Percentiles rank a stretch among this genome's conserved stretches.
phyloP scores from a whole-genome alignment of 2,888 invertebrate species.

The Trichogramma evanescens region DNA sequence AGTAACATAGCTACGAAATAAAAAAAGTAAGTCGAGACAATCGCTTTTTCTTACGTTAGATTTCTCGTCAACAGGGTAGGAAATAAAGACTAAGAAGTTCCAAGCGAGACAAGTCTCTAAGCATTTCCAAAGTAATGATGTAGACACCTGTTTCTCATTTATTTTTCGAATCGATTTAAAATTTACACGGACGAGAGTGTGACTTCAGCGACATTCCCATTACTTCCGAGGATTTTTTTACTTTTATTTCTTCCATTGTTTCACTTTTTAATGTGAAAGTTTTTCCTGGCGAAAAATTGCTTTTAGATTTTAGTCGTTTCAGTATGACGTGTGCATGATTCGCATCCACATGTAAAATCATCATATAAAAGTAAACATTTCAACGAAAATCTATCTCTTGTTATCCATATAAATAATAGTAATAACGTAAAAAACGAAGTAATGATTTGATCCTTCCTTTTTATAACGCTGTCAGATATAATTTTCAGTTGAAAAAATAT shows the following conservation, averaged over 20 bases:
- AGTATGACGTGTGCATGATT: too few species aligned
- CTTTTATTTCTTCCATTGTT: neutral
- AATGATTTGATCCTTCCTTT: too few species aligned
- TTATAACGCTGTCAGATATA: too few species aligned
- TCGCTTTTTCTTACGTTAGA: slow-evolving; percentile 10
- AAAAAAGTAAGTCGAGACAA: slow-evolving; percentile 11
- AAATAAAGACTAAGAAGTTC: neutral
- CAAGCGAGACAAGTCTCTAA: slow-evolving; percentile 11
- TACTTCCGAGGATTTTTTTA: slow-evolving; percentile 1
- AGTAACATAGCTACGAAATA: neutral
- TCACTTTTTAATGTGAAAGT: slow-evolving; percentile 8
- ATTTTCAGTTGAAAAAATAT: too few species aligned
- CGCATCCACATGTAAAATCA: too few species aligned
- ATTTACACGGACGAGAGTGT: neutral
- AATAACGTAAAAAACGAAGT: too few species aligned
- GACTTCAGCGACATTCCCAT: slow-evolving; percentile 14
- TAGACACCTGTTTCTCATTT: slow-evolving; percentile 24
- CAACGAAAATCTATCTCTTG: too few species aligned
- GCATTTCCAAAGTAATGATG: slow-evolving; percentile 21
- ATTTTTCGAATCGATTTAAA: slow-evolving; percentile 16
- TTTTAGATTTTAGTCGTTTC: too few species aligned
- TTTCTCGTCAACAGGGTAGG: neutral
- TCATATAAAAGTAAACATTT: too few species aligned
- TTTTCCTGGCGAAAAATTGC: slow-evolving; percentile 3
- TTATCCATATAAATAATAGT: too few species aligned